Evolutionary conservation across 2,888 invertebrate species (phyloP).

Genomic region (Pheosia tremula): DNA sequence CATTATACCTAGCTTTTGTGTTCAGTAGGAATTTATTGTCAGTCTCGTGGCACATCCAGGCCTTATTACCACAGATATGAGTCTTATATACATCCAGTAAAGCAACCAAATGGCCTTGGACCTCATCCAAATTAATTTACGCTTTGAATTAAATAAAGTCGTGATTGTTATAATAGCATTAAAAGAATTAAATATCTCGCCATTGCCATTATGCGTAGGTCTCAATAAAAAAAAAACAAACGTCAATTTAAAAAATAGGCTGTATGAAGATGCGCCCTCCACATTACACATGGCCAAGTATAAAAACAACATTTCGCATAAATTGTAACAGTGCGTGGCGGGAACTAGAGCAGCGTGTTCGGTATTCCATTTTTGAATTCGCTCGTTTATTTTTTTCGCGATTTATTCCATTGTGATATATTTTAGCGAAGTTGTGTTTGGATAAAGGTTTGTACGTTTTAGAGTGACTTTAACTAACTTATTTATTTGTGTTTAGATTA

Average conservation of each 20-base stretch:
- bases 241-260: slow-evolving; percentile 43
- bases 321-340: slow-evolving; percentile 63
- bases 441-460: slow-evolving; percentile 1
- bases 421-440: slow-evolving; percentile 10
- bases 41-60: too few species aligned
- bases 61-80: too few species aligned
- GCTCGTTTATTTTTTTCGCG: slow-evolving; percentile 43
- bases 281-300: slow-evolving; percentile 41
- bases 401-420: neutral
- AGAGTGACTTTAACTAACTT: too few species aligned
- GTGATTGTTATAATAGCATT: slow-evolving; percentile 4
- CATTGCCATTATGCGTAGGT: slow-evolving; percentile 14
- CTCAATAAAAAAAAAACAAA: slow-evolving; percentile 26
- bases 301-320: slow-evolving; percentile 66
- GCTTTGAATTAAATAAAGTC: neutral
- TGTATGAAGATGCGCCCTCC: slow-evolving; percentile 54
- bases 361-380: slow-evolving; percentile 43
- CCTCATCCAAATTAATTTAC: too few species aligned
- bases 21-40: too few species aligned
- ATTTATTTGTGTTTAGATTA: too few species aligned
- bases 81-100: too few species aligned
- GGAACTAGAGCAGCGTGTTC: slow-evolving; percentile 54
- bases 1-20: too few species aligned
- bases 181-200: neutral
- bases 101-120: too few species aligned